Conservation (phyloP, 2,888 invertebrate genomes). For the Drosophila buzzatii region DNA sequence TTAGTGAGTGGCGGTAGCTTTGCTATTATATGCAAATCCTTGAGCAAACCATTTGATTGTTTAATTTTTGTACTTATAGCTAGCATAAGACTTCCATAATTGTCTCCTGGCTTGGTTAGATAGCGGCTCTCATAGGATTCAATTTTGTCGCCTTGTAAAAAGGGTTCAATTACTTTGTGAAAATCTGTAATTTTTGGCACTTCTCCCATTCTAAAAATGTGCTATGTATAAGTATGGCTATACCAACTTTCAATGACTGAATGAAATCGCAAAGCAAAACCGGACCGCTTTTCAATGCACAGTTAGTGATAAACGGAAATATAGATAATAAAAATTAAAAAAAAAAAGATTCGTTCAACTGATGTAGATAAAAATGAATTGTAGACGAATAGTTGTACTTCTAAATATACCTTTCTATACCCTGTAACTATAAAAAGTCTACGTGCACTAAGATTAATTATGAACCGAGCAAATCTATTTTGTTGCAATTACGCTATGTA, state of each 20-base stretch:
- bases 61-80: slow-evolving; percentile 83
- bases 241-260: slow-evolving; percentile 18
- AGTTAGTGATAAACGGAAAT: slow-evolving; percentile 8
- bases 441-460: not conserved
- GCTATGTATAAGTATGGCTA: slow-evolving; percentile 6
- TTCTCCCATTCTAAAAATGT: slow-evolving; percentile 59
- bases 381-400: slow-evolving; percentile 27
- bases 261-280: slow-evolving; percentile 24
- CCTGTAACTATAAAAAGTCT: not conserved
- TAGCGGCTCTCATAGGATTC: slow-evolving; percentile 83
- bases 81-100: slow-evolving; percentile 88
- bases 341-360: slow-evolving; percentile 48
- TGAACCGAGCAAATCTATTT: not conserved
- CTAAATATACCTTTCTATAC: slow-evolving; percentile 9
- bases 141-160: slow-evolving; percentile 77
- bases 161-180: slow-evolving; percentile 71
- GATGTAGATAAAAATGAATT: slow-evolving; percentile 48
- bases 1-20: slow-evolving; percentile 87
- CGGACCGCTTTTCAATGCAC: slow-evolving; percentile 42
- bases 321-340: slow-evolving; percentile 34
- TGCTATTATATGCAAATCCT: slow-evolving; percentile 86
- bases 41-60: slow-evolving; percentile 61
- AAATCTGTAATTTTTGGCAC: slow-evolving; percentile 81
- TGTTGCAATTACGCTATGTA: not conserved
- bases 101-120: slow-evolving; percentile 87